Conservation (phyloP, 2,113 vertebrate species). For the Chlamydotis undulata region DNA sequence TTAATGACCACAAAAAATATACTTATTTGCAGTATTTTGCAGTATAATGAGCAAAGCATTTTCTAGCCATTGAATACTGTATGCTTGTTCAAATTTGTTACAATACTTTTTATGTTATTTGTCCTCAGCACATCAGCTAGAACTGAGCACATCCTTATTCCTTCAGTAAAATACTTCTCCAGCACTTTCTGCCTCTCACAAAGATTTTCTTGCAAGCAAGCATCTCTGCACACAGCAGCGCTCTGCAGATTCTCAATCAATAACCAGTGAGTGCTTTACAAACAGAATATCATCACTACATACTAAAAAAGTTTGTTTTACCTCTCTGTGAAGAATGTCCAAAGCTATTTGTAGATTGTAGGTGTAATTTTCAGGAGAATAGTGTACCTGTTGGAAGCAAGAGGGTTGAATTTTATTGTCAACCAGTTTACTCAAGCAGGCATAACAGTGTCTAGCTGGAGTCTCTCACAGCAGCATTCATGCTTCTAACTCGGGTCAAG, state of each 20-base stretch:
- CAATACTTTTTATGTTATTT: not conserved
- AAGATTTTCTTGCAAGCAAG: not conserved
- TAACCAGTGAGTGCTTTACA: not conserved
- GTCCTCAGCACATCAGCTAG: not conserved
- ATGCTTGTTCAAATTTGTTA: not conserved
- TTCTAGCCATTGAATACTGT: not conserved
- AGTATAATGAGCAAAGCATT: not conserved
- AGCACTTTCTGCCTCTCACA: not conserved
- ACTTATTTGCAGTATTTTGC: not conserved
- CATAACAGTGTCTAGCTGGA: not conserved
- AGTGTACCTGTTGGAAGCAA: conserved; percentile 38
- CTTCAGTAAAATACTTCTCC: not conserved
- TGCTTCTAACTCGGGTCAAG: not conserved
- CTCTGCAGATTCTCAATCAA: not conserved
- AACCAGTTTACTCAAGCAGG: not conserved
- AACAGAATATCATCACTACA: not conserved
- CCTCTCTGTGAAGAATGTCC: conserved; percentile 78
- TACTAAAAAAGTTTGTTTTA: conserved; percentile 9
- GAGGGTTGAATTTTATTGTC: not conserved
- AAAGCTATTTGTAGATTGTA: conserved; percentile 57
- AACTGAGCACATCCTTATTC: not conserved
- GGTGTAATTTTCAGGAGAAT: conserved; percentile 72
- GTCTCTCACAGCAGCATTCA: not conserved
- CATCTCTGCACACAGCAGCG: not conserved
- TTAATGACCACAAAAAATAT: not conserved